A percentile compares a stretch with the other conserved stretches of the same genome.
Conservation (phyloP, 2,888 invertebrate genomes). For the Laspeyria flexula region DNA sequence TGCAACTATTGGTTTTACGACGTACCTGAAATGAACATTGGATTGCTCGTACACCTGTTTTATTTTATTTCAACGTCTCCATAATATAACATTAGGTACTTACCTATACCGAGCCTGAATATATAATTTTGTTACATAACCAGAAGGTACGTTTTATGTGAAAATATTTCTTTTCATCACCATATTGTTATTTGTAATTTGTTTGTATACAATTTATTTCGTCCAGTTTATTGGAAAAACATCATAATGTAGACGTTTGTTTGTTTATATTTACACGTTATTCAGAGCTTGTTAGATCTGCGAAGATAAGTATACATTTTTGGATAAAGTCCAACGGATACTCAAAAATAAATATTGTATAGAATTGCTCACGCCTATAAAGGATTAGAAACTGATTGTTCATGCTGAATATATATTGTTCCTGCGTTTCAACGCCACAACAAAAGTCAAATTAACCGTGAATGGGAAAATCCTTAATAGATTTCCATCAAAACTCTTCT, state of each 20-base stretch:
- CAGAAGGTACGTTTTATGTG: background rate
- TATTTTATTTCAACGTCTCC: constrained; percentile 10
- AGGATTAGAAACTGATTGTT: background rate
- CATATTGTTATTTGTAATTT: background rate
- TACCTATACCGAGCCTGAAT: background rate
- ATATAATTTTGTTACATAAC: constrained; percentile 17
- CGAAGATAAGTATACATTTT: constrained; percentile 42
- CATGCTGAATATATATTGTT: background rate
- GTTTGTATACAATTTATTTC: background rate
- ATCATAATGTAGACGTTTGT: constrained; percentile 2
- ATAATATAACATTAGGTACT: background rate
- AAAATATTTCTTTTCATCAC: background rate
- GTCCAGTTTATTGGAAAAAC: constrained; percentile 13
- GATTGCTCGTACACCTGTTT: constrained; percentile 13
- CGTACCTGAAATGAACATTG: constrained; percentile 4
- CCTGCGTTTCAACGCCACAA: background rate
- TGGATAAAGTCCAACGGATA: constrained; percentile 60
- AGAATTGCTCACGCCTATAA: constrained; percentile 10
- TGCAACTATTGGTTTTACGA: constrained; percentile 20
- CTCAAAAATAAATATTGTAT: constrained; percentile 50
- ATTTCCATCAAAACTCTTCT: too few species aligned
- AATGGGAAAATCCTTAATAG: too few species aligned
- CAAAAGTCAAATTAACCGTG: too few species aligned
- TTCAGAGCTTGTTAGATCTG: constrained; percentile 25
- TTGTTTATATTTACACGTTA: constrained; percentile 31